A percentile compares a stretch with the other conserved stretches of the same genome.
Conservation (phyloP, 2,113 vertebrate genomes). For the Oxygymnocypris stewartii region DNA sequence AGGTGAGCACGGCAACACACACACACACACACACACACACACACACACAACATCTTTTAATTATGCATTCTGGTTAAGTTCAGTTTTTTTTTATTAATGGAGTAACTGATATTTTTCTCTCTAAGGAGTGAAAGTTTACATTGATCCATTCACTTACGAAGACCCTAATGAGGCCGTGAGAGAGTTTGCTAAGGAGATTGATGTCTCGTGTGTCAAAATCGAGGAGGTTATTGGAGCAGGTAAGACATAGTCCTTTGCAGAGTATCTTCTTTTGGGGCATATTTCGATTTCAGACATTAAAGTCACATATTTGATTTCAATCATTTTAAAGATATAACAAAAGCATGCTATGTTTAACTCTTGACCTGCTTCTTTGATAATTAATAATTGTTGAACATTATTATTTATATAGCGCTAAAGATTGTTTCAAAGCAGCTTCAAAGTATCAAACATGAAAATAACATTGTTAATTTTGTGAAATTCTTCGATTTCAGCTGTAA, state of each 20-base stretch:
- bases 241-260: slow-evolving; percentile 58
- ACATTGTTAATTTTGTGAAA: no score
- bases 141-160: slow-evolving; percentile 92
- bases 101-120: slow-evolving; percentile 4
- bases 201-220: slow-evolving; percentile 90
- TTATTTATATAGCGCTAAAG: background rate
- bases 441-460: background rate
- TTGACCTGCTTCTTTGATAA: background rate
- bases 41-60: background rate
- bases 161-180: slow-evolving; percentile 91
- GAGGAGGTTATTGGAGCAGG: slow-evolving; percentile 89
- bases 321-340: background rate
- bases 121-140: slow-evolving; percentile 87
- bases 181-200: slow-evolving; percentile 92
- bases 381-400: background rate
- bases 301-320: background rate
- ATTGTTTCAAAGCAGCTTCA: background rate
- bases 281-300: background rate
- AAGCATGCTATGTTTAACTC: background rate
- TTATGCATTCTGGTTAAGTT: background rate
- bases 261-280: background rate
- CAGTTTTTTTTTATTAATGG: background rate
- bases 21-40: slow-evolving; percentile 17
- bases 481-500: no score
- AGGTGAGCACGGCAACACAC: slow-evolving; percentile 43